phyloP scores from a whole-genome alignment of 1,140 invertebrate genomes.

The Chlorops oryzae region DNA sequence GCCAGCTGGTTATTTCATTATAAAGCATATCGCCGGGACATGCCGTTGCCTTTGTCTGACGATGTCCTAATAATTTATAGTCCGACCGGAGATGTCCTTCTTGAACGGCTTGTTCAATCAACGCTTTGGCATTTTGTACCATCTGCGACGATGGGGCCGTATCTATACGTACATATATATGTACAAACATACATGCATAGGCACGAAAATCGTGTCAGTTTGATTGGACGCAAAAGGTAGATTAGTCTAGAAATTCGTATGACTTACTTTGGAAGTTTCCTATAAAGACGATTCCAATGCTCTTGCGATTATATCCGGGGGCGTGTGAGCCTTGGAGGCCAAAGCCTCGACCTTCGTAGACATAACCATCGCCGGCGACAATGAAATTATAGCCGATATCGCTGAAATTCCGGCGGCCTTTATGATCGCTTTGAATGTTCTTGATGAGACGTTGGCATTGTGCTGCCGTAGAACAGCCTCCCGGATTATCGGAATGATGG shows the following conservation, averaged over 20 bases:
- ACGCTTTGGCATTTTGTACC: conserved; percentile 54
- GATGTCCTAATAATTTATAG: conserved; percentile 57
- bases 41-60: conserved; percentile 60
- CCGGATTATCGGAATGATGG: conserved; percentile 62
- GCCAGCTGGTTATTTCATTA: conserved; percentile 52
- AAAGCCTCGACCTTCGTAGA: conserved; percentile 70
- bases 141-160: conserved; percentile 53
- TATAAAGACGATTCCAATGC: conserved; percentile 62
- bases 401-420: conserved; percentile 56
- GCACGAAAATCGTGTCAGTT: no score
- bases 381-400: conserved; percentile 65
- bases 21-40: conserved; percentile 61
- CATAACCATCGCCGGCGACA: conserved; percentile 52
- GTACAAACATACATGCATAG: conserved; percentile 34
- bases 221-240: conserved; percentile 44
- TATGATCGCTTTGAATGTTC: conserved; percentile 55
- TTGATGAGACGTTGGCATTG: conserved; percentile 55
- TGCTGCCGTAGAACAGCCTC: conserved; percentile 50
- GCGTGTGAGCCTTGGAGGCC: conserved; percentile 60
- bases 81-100: conserved; percentile 28
- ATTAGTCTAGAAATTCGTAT: conserved; percentile 2
- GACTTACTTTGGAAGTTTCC: conserved; percentile 50
- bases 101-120: conserved; percentile 59
- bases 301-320: conserved; percentile 58
- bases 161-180: conserved; percentile 9